These are phyloP conservation scores for Platycnemis pennipes DNA, from an alignment of 2,888 invertebrate species.

Conservation along the genomic window DNA sequence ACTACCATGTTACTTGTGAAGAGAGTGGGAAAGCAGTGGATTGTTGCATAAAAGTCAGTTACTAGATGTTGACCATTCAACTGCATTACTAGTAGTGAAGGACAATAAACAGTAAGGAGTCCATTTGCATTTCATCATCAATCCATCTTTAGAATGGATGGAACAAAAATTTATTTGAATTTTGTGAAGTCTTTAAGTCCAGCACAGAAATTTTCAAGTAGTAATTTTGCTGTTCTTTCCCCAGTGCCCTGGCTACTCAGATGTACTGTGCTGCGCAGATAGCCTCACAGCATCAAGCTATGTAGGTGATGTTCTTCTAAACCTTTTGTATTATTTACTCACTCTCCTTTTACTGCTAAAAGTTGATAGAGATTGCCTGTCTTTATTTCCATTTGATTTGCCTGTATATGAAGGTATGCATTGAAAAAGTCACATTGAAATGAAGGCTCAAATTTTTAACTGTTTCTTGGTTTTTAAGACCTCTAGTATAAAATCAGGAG, in stretches of 20 bases:
- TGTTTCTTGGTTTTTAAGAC: constrained; percentile 71
- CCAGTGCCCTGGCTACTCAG: constrained; percentile 98
- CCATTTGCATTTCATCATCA: constrained; percentile 13
- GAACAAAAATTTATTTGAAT: constrained; percentile 32
- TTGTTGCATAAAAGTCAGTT: background rate
- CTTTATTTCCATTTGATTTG: constrained; percentile 56
- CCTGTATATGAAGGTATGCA: constrained; percentile 55
- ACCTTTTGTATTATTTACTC: constrained; percentile 65
- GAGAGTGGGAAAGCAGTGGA: constrained; percentile 52
- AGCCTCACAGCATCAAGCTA: constrained; percentile 95
- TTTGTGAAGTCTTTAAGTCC: constrained; percentile 62
- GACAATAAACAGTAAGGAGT: constrained; percentile 28
- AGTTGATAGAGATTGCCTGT: constrained; percentile 51
- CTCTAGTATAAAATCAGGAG: constrained; percentile 68
- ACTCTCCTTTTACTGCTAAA: constrained; percentile 50
- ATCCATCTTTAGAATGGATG: constrained; percentile 34
- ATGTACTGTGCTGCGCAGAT: constrained; percentile 96
- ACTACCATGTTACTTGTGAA: constrained; percentile 34
- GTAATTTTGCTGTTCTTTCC: constrained; percentile 80
- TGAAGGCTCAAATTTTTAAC: constrained; percentile 72
- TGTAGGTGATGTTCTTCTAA: constrained; percentile 85
- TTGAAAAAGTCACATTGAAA: constrained; percentile 71
- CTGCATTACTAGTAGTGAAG: constrained; percentile 33
- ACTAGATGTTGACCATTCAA: background rate
- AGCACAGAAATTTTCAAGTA: constrained; percentile 68